Evolutionary conservation across 1,140 invertebrate species (phyloP).

Genomic region (Drosophila nasuta): DNA sequence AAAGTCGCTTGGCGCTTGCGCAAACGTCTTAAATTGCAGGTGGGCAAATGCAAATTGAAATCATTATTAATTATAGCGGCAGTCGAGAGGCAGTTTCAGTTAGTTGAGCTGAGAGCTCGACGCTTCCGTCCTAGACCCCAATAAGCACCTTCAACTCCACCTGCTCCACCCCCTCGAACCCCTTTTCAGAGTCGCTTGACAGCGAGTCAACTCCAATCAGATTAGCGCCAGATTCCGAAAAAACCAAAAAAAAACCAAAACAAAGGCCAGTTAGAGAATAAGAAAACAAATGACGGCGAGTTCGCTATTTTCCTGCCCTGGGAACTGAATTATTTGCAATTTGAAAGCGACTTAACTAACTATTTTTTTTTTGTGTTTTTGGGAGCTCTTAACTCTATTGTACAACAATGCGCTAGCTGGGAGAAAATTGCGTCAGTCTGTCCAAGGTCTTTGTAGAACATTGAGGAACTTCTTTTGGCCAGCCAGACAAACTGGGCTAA

Average conservation of each 20-base stretch:
- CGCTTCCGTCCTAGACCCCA: conserved; percentile 76
- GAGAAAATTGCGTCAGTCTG: conserved; percentile 48
- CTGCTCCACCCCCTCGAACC: too few species aligned
- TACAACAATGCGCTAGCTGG: conserved; percentile 26
- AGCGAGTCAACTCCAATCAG: conserved; percentile 39
- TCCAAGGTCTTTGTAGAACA: conserved; percentile 14
- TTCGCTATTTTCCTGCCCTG: conserved; percentile 50
- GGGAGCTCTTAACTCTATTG: conserved; percentile 9
- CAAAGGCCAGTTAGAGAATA: conserved; percentile 28
- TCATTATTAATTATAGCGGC: conserved; percentile 80
- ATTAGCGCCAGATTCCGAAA: conserved; percentile 37
- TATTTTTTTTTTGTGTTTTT: not conserved
- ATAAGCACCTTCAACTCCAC: conserved; percentile 35
- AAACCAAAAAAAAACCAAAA: conserved; percentile 7
- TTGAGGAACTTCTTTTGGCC: conserved; percentile 7
- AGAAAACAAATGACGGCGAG: not conserved
- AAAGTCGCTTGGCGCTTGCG: conserved; percentile 57
- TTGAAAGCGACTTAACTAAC: conserved; percentile 55
- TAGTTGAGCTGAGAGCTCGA: not conserved
- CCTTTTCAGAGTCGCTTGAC: not conserved
- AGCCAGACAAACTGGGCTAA: conserved; percentile 1
- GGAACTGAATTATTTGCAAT: conserved; percentile 68
- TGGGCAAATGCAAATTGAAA: conserved; percentile 80
- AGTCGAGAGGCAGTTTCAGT: conserved; percentile 46
- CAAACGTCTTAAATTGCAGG: conserved; percentile 73